Evolutionary conservation across 2,113 vertebrate genomes (phyloP).

Genomic region (Eretmochelys imbricata): DNA sequence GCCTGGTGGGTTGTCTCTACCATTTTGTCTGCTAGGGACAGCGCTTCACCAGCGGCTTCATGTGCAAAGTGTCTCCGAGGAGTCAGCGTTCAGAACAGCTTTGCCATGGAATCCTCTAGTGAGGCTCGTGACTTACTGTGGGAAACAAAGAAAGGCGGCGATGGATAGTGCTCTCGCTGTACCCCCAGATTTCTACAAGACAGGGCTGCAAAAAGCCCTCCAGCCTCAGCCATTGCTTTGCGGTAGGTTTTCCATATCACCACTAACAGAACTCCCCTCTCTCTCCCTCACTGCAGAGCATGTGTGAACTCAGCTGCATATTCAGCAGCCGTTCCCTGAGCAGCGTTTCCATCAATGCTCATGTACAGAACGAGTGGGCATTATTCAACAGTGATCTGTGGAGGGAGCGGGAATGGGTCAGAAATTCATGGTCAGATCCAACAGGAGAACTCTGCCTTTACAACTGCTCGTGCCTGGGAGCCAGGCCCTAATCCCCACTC

Average conservation of each 20-base stretch:
- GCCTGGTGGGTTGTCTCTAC: no score
- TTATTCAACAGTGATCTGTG: not conserved
- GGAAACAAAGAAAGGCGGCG: no score
- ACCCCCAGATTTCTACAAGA: not conserved
- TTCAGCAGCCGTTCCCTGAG: not conserved
- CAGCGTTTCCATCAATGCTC: accelerated
- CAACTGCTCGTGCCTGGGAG: accelerated
- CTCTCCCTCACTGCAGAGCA: accelerated
- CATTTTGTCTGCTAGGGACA: not conserved
- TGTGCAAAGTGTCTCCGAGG: not conserved
- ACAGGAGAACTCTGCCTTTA: accelerated
- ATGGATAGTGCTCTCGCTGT: not conserved
- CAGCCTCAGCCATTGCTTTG: accelerated
- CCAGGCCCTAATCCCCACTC: accelerated
- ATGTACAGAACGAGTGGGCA: accelerated
- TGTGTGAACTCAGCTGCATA: accelerated
- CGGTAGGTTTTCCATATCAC: accelerated
- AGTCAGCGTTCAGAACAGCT: accelerated
- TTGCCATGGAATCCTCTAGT: no score
- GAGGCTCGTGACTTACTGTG: accelerated
- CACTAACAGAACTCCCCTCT: accelerated
- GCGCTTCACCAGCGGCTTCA: not conserved
- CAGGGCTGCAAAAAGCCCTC: accelerated
- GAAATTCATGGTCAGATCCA: accelerated
- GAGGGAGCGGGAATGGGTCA: accelerated